Base-by-base conservation (phyloP, 2,888 invertebrate species). In the Pristionchus entomophagus region DNA sequence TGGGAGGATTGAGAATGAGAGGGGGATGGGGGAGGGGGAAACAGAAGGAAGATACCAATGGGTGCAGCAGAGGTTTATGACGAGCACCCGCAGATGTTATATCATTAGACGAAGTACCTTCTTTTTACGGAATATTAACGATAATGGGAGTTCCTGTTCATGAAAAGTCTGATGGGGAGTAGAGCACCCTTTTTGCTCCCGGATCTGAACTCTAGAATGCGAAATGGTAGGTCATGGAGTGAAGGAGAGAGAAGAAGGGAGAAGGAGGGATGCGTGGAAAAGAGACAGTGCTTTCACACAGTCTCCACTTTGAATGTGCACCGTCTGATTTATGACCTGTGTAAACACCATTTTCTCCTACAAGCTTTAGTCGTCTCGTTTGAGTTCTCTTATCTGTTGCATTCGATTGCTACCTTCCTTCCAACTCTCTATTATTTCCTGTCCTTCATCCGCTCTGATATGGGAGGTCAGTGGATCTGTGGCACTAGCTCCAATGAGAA, bases 291-390 rank as follows among this genome's bases (percentile, higher is more conserved):
- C 41, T 19, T 35, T 8, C 65, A 65, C 69, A 38, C 41, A n/a
- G 69, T 69, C 69, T 35, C 69, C 69, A 69, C 69, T 5, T 22
- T 22, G 69, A 32, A 41, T 19, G 32, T 35, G 38, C 14, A 32
- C 14, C 62, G 69, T 69, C 38, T 69, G 69, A 69, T 69, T 69
- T 69, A 69, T 41, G 35, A 22, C 41, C 69, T 38, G 69, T 38
- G 69, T 38, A 69, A 69, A 69, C 35, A 69, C 19, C 5, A 38
- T 38, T 69, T 19, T 38, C 38, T n/a, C n/a, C 38, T 29, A 19
- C 38, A 22, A 69, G 62, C n/a, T 62, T 62, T n/a, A 29, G 32
- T 26, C 17, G 29, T 10, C 69, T 69, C 38, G n/a, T 14, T 56
- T 56, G n/a, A 22, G 5, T 56, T 22, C 19, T 56, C 56, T n/a